Conservation (phyloP, 1,140 invertebrate genomes). For the Drosophila tropicalis region DNA sequence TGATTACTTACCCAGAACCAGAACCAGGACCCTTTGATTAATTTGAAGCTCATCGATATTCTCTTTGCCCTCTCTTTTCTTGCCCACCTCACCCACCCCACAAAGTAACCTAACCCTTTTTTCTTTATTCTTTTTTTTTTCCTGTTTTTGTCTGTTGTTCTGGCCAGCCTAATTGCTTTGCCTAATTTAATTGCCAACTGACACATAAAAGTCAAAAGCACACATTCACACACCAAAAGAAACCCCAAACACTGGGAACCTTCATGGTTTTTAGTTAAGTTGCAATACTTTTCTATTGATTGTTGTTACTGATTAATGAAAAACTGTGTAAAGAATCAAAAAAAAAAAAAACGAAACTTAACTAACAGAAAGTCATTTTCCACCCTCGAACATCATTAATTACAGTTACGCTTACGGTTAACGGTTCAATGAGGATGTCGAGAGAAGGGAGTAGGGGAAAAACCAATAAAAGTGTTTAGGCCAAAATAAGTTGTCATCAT, state of each 20-base stretch:
- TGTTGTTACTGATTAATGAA: conserved; percentile 64
- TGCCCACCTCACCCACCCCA: too few species aligned
- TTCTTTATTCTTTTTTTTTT: conserved; percentile 18
- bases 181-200: conserved; percentile 56
- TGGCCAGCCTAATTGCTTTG: conserved; percentile 49
- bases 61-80: neutral
- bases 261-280: conserved; percentile 24
- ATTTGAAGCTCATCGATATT: conserved; percentile 60
- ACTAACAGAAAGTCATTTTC: conserved; percentile 54
- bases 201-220: conserved; percentile 55
- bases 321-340: conserved; percentile 30
- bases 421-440: neutral
- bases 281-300: conserved; percentile 33
- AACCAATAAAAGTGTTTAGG: conserved; percentile 71
- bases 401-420: neutral
- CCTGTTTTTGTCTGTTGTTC: neutral
- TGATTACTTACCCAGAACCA: conserved; percentile 63
- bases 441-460: conserved; percentile 16
- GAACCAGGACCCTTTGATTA: conserved; percentile 55
- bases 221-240: neutral
- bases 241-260: neutral
- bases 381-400: conserved; percentile 15
- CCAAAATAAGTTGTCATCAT: conserved; percentile 75
- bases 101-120: conserved; percentile 1
- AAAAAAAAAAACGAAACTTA: conserved; percentile 28